A percentile compares a stretch with the other conserved stretches of the same genome.
These are phyloP conservation scores for Dasysyrphus albostriatus DNA, from an alignment of 2,888 invertebrate genomes.

Conservation along the genomic window DNA sequence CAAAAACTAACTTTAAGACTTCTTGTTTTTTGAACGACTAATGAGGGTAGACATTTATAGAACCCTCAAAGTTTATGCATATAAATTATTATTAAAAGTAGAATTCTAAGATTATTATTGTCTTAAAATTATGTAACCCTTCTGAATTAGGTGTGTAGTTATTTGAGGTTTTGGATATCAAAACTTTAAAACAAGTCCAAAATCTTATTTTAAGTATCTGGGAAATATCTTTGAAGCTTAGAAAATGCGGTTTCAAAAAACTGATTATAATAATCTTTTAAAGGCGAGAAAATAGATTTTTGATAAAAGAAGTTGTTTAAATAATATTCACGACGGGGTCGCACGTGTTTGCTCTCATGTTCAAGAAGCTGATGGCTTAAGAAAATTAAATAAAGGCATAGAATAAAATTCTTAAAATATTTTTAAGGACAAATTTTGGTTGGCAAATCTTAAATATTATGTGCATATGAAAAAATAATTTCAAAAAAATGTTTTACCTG, in stretches of 20 bases:
- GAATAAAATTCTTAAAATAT: too few relatives aligned
- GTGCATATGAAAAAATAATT: too few relatives aligned
- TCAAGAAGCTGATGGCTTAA: too few relatives aligned
- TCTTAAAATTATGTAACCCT: too few relatives aligned
- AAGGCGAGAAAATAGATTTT: not conserved
- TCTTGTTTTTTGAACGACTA: not conserved
- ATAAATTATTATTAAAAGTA: slow-evolving; percentile 8
- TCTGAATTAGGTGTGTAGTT: too few relatives aligned
- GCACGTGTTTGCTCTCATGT: too few relatives aligned
- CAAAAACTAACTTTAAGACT: not conserved
- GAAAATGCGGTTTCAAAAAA: not conserved
- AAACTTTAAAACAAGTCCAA: not conserved
- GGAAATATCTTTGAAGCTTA: not conserved
- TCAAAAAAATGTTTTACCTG: too few relatives aligned
- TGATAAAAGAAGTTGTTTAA: not conserved
- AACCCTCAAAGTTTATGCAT: not conserved
- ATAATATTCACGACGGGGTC: not conserved
- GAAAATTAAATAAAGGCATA: too few relatives aligned
- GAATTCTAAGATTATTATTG: not conserved
- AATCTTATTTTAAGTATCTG: not conserved
- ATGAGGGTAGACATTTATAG: not conserved
- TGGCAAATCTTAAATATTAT: too few relatives aligned
- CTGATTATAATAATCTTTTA: not conserved
- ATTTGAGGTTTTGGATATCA: not conserved
- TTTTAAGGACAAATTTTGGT: too few relatives aligned